Evolutionary conservation across 2,888 invertebrate genomes (phyloP).

Genomic region (Myopa tessellatipennis): DNA sequence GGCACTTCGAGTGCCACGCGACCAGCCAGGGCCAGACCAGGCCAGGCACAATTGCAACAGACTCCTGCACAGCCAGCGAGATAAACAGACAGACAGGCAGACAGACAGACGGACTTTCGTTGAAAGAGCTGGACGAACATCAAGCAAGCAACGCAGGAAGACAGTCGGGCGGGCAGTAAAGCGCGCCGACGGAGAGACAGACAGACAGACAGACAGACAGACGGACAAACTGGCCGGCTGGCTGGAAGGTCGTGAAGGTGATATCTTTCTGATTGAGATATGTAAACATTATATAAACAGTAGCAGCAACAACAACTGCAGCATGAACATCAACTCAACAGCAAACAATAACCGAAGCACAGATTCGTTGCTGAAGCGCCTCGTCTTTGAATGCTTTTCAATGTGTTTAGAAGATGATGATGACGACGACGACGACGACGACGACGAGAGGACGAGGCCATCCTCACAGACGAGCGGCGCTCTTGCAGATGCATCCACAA

Average conservation of each 20-base stretch:
- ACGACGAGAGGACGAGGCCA: background rate
- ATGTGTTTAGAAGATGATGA: background rate
- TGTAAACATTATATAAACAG: constrained; percentile 40
- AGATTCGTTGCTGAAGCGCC: constrained; percentile 22
- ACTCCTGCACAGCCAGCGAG: background rate
- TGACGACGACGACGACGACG: background rate
- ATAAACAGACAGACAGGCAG: constrained; percentile 1
- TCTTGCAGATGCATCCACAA: background rate
- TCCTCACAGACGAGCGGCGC: background rate
- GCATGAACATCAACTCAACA: constrained; percentile 28
- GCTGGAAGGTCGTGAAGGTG: constrained; percentile 51
- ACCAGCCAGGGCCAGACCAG: constrained; percentile 18
- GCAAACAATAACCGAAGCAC: constrained; percentile 41
- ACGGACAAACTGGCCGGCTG: constrained; percentile 17
- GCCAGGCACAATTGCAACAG: constrained; percentile 1
- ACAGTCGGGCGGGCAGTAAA: background rate
- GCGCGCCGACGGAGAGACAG: constrained; percentile 25
- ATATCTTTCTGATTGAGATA: constrained; percentile 46
- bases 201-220: constrained; percentile 21
- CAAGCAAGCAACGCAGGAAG: background rate
- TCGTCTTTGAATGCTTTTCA: constrained; percentile 20
- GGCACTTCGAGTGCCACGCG: constrained; percentile 50
- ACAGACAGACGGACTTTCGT: background rate
- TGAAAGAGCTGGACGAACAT: background rate
- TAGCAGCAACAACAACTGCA: constrained; percentile 36